Evolutionary conservation across 2,113 vertebrate species (phyloP).

Genomic region (Erinaceus europaeus): DNA sequence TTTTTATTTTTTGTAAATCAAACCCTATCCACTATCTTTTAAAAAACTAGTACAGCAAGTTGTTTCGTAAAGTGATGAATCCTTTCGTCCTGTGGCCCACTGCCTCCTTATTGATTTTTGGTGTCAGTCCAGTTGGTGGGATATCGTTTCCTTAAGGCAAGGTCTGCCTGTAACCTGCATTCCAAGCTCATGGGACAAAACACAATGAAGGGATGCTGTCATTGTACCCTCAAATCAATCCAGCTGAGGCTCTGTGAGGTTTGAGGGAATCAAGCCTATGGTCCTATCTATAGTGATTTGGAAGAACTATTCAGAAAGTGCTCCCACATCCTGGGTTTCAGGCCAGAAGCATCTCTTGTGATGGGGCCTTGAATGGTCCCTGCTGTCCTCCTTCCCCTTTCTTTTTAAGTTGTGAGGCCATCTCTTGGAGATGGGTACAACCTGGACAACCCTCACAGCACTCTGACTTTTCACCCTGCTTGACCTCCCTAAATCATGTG

Average conservation of each 20-base stretch:
- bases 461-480: neutral
- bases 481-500: neutral
- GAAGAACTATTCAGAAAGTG: neutral
- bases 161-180: neutral
- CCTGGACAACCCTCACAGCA: neutral
- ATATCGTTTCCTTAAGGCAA: neutral
- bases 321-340: neutral
- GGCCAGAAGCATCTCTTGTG: neutral
- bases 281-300: neutral
- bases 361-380: neutral
- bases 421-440: neutral
- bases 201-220: no score
- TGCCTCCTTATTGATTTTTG: neutral
- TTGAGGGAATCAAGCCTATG: neutral
- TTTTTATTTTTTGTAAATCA: constrained; percentile 69
- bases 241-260: neutral
- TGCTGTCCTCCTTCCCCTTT: neutral
- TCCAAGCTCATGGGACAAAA: neutral
- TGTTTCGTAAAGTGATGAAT: constrained; percentile 64
- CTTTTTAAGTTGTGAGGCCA: neutral
- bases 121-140: neutral
- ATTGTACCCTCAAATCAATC: neutral
- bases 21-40: constrained; percentile 43
- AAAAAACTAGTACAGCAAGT: constrained; percentile 24
- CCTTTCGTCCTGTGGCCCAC: constrained; percentile 49